A percentile compares a stretch with the other conserved stretches of the same genome.
These are phyloP conservation scores for Tragelaphus strepsiceros DNA, from an alignment of 2,113 vertebrate species.

Conservation along the genomic window DNA sequence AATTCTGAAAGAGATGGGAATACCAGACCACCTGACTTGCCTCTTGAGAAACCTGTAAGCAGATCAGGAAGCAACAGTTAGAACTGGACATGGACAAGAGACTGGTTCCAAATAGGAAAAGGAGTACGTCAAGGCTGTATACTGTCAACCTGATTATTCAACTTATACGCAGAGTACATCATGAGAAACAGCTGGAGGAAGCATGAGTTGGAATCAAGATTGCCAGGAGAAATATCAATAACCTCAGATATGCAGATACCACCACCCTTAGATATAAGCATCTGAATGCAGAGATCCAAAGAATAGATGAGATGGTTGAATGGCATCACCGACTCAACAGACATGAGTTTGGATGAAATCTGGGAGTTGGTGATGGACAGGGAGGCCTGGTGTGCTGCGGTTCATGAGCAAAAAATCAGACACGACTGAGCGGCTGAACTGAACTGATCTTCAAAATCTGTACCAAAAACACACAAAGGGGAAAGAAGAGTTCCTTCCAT, in stretches of 20 bases:
- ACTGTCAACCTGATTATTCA: not conserved
- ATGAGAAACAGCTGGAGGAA: not conserved
- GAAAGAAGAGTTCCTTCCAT: not conserved
- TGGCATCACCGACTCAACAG: not conserved
- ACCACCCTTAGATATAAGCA: not conserved
- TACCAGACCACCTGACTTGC: not conserved
- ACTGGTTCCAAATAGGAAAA: not conserved
- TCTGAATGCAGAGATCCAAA: no score
- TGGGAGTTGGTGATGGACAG: not conserved
- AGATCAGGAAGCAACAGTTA: not conserved
- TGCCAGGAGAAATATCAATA: not conserved
- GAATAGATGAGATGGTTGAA: not conserved
- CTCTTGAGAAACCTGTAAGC: not conserved
- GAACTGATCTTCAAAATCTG: not conserved
- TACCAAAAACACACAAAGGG: not conserved
- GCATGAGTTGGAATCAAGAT: not conserved
- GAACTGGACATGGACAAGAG: not conserved
- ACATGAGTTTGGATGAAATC: not conserved
- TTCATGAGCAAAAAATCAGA: not conserved
- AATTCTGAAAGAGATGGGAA: not conserved
- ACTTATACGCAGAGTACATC: not conserved
- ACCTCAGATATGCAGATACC: not conserved
- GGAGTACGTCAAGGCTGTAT: not conserved
- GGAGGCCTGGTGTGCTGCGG: accelerated
- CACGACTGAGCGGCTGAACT: not conserved